phyloP scores from a whole-genome alignment of 2,797 vertebrate species.

The Tragopan temminckii region DNA sequence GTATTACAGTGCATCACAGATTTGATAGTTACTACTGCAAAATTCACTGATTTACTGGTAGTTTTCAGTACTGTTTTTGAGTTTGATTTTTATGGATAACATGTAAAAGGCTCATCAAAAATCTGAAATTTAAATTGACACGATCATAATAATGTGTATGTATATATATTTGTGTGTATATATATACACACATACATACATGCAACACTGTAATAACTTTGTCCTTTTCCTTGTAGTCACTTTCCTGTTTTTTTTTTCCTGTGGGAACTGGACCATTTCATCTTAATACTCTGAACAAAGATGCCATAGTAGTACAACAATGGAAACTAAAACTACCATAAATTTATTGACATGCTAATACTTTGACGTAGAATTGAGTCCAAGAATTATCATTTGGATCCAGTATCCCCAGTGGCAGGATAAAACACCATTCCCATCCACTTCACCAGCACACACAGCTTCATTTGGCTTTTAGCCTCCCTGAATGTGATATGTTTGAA shows the following conservation, averaged over 20 bases:
- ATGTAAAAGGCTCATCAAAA: background rate
- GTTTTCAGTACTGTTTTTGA: accelerated
- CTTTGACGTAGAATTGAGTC: background rate
- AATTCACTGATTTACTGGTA: background rate
- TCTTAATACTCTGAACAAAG: background rate
- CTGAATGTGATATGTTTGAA: constrained; percentile 34
- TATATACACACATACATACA: background rate
- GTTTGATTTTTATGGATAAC: background rate
- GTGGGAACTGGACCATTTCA: background rate
- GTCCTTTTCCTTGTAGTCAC: background rate
- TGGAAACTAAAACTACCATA: background rate
- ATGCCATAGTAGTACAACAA: background rate
- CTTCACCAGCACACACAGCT: background rate
- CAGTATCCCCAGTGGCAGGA: background rate
- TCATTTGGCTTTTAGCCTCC: constrained; percentile 5
- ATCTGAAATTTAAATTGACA: background rate
- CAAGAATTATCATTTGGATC: background rate
- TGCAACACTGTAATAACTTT: background rate
- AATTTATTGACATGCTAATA: background rate
- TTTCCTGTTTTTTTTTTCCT: background rate
- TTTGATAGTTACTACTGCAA: background rate
- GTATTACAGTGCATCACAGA: background rate
- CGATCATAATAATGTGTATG: background rate
- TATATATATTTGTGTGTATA: no score
- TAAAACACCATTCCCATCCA: background rate